Base-by-base conservation (phyloP, 2,113 vertebrate genomes). In the Cygnus buccinator region DNA sequence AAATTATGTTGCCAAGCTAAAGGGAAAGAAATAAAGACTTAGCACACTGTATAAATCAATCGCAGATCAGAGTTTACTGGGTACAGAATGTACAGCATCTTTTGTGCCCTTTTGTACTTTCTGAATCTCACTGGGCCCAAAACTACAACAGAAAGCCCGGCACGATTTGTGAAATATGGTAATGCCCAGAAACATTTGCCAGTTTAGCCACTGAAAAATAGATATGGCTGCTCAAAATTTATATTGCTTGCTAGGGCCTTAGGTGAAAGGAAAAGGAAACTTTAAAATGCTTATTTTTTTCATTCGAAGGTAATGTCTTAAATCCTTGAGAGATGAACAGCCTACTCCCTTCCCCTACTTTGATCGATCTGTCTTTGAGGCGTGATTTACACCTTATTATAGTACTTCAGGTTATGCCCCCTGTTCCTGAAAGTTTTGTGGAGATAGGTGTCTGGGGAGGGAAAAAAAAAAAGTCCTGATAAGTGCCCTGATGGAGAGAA, bases 1-100 rank as follows among this genome's bases (percentile, higher is more conserved):
- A 96, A 97, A 97, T 97, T 97, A 97, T 95, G 94, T 94, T 96
- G 95, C 96, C 94, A 96, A 95, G 91, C 94, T 96, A 95, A 95
- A 95, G 95, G 95, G 95, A 97, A 96, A 97, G 96, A 96, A 97
- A 94, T 97, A 97, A 97, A 97, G 96, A 94, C 95, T 95, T 96
- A 95, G 93, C 91, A 94, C 92, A 93, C 90, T 97, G 93, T 94
- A 65, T 97, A 97, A 96, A 96, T 96, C 96, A 96, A 96, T 95
- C 80, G 90, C 92, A 95, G 86, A 96, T 96, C 95, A 96, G 94
- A 94, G 95, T 97, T 97, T 96, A 96, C 90, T 68, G 83, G 83
- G 94, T 89, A 84, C 96, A 96, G 96, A 96, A 97, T 87, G 95
- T 94, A 96, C 95, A 96, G 61, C 95, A 93, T 97, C 90, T 96